Evolutionary conservation across 2,888 invertebrate species (phyloP).

Genomic region (Agelastica alni): DNA sequence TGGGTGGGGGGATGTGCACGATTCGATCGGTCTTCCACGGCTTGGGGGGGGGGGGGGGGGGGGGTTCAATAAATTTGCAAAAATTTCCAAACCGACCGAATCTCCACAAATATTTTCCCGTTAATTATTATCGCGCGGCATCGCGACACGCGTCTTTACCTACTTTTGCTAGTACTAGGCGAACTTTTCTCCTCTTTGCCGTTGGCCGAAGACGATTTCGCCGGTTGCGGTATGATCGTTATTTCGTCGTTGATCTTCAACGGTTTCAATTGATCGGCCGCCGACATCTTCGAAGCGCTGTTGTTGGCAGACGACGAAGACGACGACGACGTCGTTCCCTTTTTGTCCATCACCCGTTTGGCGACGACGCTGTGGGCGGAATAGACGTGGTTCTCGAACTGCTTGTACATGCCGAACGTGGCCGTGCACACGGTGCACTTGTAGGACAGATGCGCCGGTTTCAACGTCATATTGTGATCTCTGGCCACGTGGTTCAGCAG

Average conservation of each 20-base stretch:
- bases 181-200: constrained; percentile 45
- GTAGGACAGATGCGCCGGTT: constrained; percentile 91
- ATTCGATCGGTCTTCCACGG: too few species aligned
- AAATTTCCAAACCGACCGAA: too few species aligned
- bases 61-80: too few species aligned
- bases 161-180: constrained; percentile 53
- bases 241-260: constrained; percentile 88
- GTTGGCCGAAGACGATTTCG: constrained; percentile 52
- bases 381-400: constrained; percentile 92
- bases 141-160: too few species aligned
- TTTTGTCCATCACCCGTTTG: constrained; percentile 82
- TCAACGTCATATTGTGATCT: constrained; percentile 88
- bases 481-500: constrained; percentile 88
- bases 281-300: constrained; percentile 40
- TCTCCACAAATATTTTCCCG: too few species aligned
- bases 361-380: constrained; percentile 91
- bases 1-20: too few species aligned
- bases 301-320: constrained; percentile 30
- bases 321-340: constrained; percentile 53
- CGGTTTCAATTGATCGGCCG: constrained; percentile 72
- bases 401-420: constrained; percentile 93
- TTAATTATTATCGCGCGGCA: too few species aligned
- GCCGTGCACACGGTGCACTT: constrained; percentile 95
- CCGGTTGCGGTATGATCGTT: constrained; percentile 85
- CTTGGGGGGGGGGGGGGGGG: too few species aligned